Evolutionary conservation across 2,888 invertebrate species (phyloP).

Genomic region (Lithophane semibrunnea): DNA sequence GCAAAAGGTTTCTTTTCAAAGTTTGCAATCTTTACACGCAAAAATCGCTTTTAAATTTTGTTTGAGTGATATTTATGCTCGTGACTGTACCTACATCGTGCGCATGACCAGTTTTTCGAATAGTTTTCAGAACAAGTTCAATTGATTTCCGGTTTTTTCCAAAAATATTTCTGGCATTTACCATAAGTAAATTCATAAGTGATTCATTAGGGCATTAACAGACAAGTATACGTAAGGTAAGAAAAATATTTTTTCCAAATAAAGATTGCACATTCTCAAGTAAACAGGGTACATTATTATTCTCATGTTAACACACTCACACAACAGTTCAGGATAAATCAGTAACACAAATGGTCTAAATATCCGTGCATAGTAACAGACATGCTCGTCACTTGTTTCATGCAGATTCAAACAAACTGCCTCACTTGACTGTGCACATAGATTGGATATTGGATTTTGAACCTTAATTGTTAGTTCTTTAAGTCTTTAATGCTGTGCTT

Average conservation of each 20-base stretch:
- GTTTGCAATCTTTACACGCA: neutral
- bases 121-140: neutral
- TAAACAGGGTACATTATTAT: neutral
- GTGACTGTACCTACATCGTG: neutral
- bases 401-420: conserved; percentile 45
- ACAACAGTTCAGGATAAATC: conserved; percentile 23
- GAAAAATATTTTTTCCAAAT: neutral
- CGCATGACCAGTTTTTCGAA: neutral
- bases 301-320: conserved; percentile 39
- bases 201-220: neutral
- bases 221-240: neutral
- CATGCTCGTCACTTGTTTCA: conserved; percentile 48
- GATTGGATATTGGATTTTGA: conserved; percentile 27
- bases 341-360: conserved; percentile 39
- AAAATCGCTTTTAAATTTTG: neutral
- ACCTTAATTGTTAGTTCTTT: neutral
- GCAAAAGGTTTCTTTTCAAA: neutral
- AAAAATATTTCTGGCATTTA: neutral
- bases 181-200: neutral
- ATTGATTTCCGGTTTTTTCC: neutral
- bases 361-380: conserved; percentile 51
- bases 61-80: neutral
- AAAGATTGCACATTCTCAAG: conserved; percentile 14
- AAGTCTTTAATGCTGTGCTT: neutral
- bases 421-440: conserved; percentile 10